Base-by-base conservation (phyloP, 1,140 invertebrate genomes). In the Drosophila nebulosa region DNA sequence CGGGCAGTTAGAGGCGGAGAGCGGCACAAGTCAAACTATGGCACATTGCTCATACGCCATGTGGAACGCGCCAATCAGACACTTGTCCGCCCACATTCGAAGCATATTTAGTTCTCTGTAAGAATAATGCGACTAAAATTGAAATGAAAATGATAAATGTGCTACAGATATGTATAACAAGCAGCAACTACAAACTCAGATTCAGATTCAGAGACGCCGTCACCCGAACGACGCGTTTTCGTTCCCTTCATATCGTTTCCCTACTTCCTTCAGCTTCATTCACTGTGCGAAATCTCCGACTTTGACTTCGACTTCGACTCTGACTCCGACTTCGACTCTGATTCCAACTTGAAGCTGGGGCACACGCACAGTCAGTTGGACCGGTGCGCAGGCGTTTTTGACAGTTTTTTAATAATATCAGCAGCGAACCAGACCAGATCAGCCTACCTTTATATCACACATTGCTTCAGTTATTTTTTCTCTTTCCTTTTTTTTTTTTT, bases 351-450 rank as follows among this genome's bases (percentile, higher is more conserved):
- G 16, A 53, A 59, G 65, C 21, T 21, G 16, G 39, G 18, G 39
- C 39, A 46, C 69, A 63, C 56, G 65, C 78, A 71, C 65, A 68
- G 66, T 59, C 69, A 68, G 65, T 53, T 65, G 71, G 60, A 64
- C 68, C 74, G 72, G 65, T 86, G 81, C 81, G 81, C 81, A 86
- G 81, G 81, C 83, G 81, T 86, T 86, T 86, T 86, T 86, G 81
- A 86, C 81, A 86, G 81, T 86, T 86, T 86, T 85, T 86, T 86
- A 86, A 86, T 86, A 86, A 86, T 88, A 86, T 86, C 81, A 85
- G 80, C 80, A 57, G n/a, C 30, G 36, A 46, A 46, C 39, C 52
- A 50, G 71, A 68, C 50, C 77, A 78, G 67, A 70, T 61, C 83
- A 30, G 67, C 78, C 81, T 81, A 86, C 81, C 81, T 77, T 58